A percentile compares a stretch with the other conserved stretches of the same genome.
Evolutionary conservation across 2,113 vertebrate genomes (phyloP).

Genomic region (Corythornis vintsioides): DNA sequence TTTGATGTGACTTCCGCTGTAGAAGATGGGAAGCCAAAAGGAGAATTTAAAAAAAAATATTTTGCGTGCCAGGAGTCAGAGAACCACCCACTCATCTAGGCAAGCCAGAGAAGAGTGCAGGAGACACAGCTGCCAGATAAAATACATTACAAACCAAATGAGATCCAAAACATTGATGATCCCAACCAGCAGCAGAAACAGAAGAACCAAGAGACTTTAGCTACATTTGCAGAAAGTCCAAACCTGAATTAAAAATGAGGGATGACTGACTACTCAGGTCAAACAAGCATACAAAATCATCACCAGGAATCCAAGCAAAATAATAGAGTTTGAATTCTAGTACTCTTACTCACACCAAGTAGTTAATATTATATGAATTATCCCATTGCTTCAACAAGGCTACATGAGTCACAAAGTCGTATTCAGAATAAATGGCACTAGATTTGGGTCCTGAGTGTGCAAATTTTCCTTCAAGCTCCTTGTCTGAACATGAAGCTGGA

Average conservation of each 20-base stretch:
- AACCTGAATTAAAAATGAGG: not conserved
- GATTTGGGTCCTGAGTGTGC: not conserved
- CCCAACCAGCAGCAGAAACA: slow-evolving; percentile 24
- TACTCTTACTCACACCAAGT: not conserved
- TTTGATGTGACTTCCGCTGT: slow-evolving; percentile 33
- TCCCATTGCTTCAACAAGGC: not conserved
- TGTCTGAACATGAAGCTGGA: not conserved
- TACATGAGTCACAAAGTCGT: not conserved
- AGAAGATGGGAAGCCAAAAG: slow-evolving; percentile 35
- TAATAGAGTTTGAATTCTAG: not conserved
- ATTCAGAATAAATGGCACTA: not conserved
- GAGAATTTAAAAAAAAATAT: not conserved
- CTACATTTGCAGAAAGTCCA: not conserved
- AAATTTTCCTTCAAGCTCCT: not conserved
- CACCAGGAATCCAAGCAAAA: slow-evolving; percentile 20
- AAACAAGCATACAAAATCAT: not conserved
- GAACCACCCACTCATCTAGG: slow-evolving; percentile 38
- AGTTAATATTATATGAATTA: not conserved
- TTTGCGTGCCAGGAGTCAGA: slow-evolving; percentile 17
- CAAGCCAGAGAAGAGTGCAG: slow-evolving; percentile 18
- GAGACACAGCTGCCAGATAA: slow-evolving; percentile 43
- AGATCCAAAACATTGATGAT: slow-evolving; percentile 41
- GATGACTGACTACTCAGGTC: not conserved
- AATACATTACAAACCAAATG: not conserved
- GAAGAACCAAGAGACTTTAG: slow-evolving; percentile 18